These are phyloP conservation scores for Brachyalestes nurse DNA, from an alignment of 2,797 vertebrate genomes.

Conservation along the genomic window DNA sequence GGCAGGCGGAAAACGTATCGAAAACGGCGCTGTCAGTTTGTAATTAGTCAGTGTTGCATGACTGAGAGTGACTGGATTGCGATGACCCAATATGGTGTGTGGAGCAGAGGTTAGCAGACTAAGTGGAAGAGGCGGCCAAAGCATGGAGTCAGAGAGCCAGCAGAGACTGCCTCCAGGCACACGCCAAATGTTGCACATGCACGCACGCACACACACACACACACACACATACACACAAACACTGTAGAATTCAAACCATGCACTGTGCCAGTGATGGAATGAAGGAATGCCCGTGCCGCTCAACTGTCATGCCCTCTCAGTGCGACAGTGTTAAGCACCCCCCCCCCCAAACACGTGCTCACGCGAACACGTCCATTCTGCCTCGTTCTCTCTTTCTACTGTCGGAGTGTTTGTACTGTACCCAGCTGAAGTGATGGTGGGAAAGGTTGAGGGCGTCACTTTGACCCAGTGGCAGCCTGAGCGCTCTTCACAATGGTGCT, in stretches of 20 bases:
- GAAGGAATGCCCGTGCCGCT: neutral
- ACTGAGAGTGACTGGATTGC: slow-evolving; percentile 3
- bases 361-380: neutral
- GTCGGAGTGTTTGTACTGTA: slow-evolving; percentile 5
- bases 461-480: slow-evolving; percentile 1
- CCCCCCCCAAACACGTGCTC: neutral
- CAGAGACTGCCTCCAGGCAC: neutral
- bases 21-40: neutral
- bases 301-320: neutral
- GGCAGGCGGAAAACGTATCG: neutral
- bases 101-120: slow-evolving; percentile 11
- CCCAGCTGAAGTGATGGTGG: neutral
- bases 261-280: slow-evolving; percentile 1
- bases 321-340: neutral
- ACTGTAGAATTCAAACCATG: slow-evolving; percentile 5
- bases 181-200: neutral
- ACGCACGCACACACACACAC: neutral
- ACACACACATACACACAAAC: neutral
- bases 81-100: slow-evolving; percentile 35
- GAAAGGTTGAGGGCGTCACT: neutral
- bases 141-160: slow-evolving; percentile 2
- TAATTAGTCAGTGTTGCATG: slow-evolving; percentile 34
- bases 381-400: neutral
- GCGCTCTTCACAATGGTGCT: slow-evolving; percentile 45
- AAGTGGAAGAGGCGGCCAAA: slow-evolving; percentile 16